Percentiles rank a stretch among this genome's conserved stretches.
Conservation (phyloP, 1,140 invertebrate species). For the Aphis craccivora region DNA sequence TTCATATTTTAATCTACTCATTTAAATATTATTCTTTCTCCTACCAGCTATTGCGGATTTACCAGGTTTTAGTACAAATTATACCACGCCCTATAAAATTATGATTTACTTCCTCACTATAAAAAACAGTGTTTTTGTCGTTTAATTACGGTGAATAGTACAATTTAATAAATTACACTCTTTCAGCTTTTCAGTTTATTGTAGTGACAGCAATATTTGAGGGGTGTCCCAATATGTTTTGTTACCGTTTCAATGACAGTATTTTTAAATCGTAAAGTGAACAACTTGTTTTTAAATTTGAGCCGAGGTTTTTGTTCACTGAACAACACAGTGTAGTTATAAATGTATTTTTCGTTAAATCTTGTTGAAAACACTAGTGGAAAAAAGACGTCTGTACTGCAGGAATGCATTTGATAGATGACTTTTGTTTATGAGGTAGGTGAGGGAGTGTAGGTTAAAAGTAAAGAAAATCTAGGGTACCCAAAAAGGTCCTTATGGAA, state of each 20-base stretch:
- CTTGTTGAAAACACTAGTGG: neutral
- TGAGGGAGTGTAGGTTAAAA: too few relatives aligned
- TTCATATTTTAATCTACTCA: neutral
- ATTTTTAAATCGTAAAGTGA: neutral
- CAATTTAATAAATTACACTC: conserved; percentile 14
- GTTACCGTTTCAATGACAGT: conserved; percentile 9
- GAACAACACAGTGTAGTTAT: neutral
- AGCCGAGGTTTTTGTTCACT: neutral
- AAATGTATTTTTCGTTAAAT: neutral
- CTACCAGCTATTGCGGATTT: neutral
- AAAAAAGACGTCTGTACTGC: conserved; percentile 5
- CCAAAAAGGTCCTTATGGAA: conserved; percentile 24
- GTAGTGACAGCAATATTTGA: neutral
- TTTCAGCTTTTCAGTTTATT: neutral
- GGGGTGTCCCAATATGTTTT: conserved; percentile 28
- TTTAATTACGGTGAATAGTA: conserved; percentile 26
- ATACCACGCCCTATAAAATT: neutral
- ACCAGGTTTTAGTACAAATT: neutral
- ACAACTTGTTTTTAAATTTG: neutral
- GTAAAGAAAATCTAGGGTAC: neutral
- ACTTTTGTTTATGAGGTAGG: neutral
- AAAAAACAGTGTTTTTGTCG: conserved; percentile 39
- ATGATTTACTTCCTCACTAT: neutral
- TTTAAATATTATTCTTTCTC: neutral
- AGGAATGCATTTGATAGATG: conserved; percentile 47